phyloP scores from a whole-genome alignment of 2,797 vertebrate genomes.

The Melanotaenia maccullochi region DNA sequence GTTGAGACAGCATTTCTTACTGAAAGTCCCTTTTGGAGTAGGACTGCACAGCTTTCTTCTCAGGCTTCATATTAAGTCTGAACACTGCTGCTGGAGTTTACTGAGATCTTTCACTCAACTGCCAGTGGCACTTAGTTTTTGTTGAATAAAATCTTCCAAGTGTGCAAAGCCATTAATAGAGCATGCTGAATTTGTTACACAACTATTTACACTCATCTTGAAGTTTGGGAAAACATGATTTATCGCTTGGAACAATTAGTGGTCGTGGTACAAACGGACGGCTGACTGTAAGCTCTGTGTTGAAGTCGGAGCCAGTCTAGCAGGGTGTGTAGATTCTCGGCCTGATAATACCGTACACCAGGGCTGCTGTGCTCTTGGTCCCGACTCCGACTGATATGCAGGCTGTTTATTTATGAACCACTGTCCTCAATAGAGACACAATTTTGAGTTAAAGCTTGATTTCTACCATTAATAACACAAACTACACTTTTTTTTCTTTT shows the following conservation, averaged over 20 bases:
- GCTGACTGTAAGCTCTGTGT: constrained; percentile 56
- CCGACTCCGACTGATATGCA: constrained; percentile 34
- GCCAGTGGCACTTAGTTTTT: constrained; percentile 70
- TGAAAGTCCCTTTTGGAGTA: constrained; percentile 43
- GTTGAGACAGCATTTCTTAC: constrained; percentile 52
- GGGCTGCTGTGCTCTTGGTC: constrained; percentile 70
- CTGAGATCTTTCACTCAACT: constrained; percentile 69
- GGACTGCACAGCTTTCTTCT: constrained; percentile 59
- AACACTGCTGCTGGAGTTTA: constrained; percentile 60
- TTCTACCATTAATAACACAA: constrained; percentile 72
- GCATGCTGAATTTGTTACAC: constrained; percentile 64
- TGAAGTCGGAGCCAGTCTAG: constrained; percentile 51
- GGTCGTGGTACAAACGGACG: constrained; percentile 59
- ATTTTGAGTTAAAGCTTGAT: constrained; percentile 72
- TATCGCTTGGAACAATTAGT: constrained; percentile 75
- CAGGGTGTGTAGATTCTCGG: constrained; percentile 66
- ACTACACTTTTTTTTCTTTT: constrained; percentile 65
- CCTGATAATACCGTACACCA: constrained; percentile 60
- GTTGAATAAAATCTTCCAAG: constrained; percentile 62
- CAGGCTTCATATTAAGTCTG: constrained; percentile 55
- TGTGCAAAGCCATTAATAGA: constrained; percentile 68
- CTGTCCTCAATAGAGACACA: constrained; percentile 75
- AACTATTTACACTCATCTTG: constrained; percentile 74
- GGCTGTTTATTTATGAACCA: constrained; percentile 74
- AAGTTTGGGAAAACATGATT: constrained; percentile 75